These are phyloP conservation scores for Mesopsocus fuscifrons DNA, from an alignment of 2,888 invertebrate genomes.

Conservation along the genomic window DNA sequence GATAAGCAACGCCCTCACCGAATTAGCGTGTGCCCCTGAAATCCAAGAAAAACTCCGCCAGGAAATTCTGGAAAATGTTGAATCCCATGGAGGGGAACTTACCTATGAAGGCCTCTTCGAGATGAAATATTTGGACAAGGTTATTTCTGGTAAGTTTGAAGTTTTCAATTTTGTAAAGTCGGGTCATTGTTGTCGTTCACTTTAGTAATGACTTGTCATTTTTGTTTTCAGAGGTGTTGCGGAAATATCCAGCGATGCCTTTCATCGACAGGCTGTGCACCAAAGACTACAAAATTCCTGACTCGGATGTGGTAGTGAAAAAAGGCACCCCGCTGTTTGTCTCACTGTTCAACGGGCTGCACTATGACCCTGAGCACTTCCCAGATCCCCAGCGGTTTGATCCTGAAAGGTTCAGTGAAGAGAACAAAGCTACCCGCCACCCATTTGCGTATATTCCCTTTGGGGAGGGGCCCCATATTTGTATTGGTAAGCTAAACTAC, in stretches of 20 bases:
- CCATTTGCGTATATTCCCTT: slow-evolving; percentile 14
- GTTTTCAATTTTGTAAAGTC: too few relatives aligned
- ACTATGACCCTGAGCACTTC: slow-evolving; percentile 4
- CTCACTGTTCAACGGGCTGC: slow-evolving; percentile 2
- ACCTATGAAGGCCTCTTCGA: neutral
- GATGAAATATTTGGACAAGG: slow-evolving; percentile 10
- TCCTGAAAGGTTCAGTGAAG: slow-evolving; percentile 14
- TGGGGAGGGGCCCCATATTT: slow-evolving; percentile 15
- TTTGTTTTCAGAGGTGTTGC: slow-evolving; percentile 2
- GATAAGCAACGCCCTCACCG: slow-evolving; percentile 14
- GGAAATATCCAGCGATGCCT: slow-evolving; percentile 7
- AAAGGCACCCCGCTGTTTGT: slow-evolving; percentile 6
- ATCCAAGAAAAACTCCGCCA: slow-evolving; percentile 13
- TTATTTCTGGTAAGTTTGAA: slow-evolving; percentile 4
- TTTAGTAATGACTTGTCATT: too few relatives aligned
- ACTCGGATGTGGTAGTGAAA: slow-evolving; percentile 2
- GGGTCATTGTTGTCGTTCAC: too few relatives aligned
- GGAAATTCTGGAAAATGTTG: slow-evolving; percentile 11
- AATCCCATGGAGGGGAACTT: neutral
- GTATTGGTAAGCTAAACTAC: slow-evolving; percentile 13
- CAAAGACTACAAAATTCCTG: slow-evolving; percentile 5
- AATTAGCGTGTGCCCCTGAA: slow-evolving; percentile 13
- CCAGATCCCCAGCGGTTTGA: slow-evolving; percentile 14
- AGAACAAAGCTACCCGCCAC: slow-evolving; percentile 10
- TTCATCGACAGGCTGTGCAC: slow-evolving; percentile 2